A percentile compares a stretch with the other conserved stretches of the same genome.
phyloP scores from a whole-genome alignment of 2,797 vertebrate species.

The Heterohyrax brucei region DNA sequence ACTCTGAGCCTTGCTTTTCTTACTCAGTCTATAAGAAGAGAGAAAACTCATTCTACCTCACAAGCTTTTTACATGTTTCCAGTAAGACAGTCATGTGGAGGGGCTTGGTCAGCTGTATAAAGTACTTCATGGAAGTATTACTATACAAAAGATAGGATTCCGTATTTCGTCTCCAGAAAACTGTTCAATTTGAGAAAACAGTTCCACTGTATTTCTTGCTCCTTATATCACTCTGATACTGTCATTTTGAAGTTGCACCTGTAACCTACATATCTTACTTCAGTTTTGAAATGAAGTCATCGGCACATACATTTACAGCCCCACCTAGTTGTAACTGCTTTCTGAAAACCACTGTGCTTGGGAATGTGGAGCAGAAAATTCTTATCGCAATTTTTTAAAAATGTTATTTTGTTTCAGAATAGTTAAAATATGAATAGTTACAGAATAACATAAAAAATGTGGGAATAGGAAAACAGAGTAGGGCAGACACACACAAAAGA shows the following conservation, averaged over 20 bases:
- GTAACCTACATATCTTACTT: neutral
- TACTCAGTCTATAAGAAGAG: conserved; percentile 22
- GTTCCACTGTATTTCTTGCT: neutral
- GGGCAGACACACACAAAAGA: neutral
- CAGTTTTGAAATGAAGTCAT: conserved; percentile 19
- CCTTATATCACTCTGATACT: neutral
- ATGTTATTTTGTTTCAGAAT: conserved; percentile 42
- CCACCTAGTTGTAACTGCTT: conserved; percentile 19
- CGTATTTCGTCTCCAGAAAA: conserved; percentile 39
- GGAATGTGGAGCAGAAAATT: neutral
- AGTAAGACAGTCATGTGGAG: neutral
- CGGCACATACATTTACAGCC: neutral
- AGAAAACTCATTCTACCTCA: conserved; percentile 11
- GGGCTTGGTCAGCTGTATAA: neutral
- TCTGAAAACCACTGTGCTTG: conserved; percentile 33
- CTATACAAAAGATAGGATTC: neutral
- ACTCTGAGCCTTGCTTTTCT: neutral
- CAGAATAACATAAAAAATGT: neutral
- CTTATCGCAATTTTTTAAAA: conserved; percentile 20
- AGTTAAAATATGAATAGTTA: conserved; percentile 25
- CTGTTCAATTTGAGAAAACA: neutral
- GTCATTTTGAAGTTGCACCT: neutral
- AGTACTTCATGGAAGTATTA: conserved; percentile 49
- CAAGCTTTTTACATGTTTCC: neutral
- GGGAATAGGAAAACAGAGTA: neutral